Conservation (phyloP, 2,888 invertebrate species). For the Melieria picta region DNA sequence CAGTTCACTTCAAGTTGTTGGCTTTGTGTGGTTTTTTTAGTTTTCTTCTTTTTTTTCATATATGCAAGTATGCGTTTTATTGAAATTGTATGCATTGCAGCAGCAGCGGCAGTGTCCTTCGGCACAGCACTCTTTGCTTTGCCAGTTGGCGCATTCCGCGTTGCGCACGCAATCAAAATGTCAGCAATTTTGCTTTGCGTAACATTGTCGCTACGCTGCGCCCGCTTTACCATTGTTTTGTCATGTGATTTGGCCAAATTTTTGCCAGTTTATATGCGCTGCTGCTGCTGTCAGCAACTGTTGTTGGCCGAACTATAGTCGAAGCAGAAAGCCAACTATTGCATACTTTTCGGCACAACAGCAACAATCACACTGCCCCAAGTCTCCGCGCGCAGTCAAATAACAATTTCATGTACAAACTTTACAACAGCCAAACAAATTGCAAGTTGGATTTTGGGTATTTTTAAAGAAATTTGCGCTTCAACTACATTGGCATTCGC, state of each 20-base stretch:
- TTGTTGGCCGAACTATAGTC: conserved; percentile 14
- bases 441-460: too few relatives aligned
- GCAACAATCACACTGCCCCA: too few relatives aligned
- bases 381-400: too few relatives aligned
- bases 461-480: not conserved
- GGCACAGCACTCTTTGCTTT: not conserved
- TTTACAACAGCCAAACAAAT: too few relatives aligned
- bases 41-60: too few relatives aligned
- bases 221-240: not conserved
- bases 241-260: not conserved
- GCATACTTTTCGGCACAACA: conserved; percentile 22
- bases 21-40: too few relatives aligned
- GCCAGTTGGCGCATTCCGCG: not conserved
- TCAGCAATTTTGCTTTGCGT: not conserved
- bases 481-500: not conserved
- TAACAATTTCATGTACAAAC: too few relatives aligned
- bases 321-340: conserved; percentile 12
- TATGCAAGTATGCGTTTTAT: not conserved
- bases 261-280: not conserved
- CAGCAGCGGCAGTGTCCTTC: not conserved
- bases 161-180: not conserved
- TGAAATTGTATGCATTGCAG: conserved; percentile 24
- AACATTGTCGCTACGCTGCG: not conserved
- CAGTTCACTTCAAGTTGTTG: too few relatives aligned
- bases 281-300: conserved; percentile 22